These are phyloP conservation scores for Chorisops tibialis DNA, from an alignment of 2,888 invertebrate genomes.

Conservation along the genomic window DNA sequence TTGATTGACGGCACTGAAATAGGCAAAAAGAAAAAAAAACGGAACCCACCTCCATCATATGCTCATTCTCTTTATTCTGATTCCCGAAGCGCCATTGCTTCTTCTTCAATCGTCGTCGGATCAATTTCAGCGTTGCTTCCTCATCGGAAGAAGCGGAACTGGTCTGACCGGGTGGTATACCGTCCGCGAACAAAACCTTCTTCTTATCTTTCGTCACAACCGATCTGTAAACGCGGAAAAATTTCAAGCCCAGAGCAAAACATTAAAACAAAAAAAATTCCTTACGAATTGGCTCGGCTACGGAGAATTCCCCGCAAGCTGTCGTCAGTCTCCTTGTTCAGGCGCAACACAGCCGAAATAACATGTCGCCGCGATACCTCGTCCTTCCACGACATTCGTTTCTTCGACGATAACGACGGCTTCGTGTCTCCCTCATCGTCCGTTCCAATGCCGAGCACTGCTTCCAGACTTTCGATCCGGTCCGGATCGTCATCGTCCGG, in stretches of 20 bases:
- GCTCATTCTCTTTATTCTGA: slow-evolving; percentile 29
- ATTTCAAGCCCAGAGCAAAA: background rate
- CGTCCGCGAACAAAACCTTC: slow-evolving; percentile 34
- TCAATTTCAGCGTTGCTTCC: background rate
- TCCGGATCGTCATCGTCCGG: background rate
- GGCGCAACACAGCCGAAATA: slow-evolving; percentile 38
- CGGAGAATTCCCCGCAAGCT: slow-evolving; percentile 34
- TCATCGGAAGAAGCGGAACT: slow-evolving; percentile 13
- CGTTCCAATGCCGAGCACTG: background rate
- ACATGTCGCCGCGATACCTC: slow-evolving; percentile 41
- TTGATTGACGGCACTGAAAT: background rate
- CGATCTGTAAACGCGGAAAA: background rate
- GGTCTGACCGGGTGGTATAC: slow-evolving; percentile 32
- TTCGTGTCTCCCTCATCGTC: background rate
- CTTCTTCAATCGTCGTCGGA: background rate
- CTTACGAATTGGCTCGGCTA: slow-evolving; percentile 37
- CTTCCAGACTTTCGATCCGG: background rate
- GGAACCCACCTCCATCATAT: slow-evolving; percentile 6
- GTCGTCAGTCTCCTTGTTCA: slow-evolving; percentile 38
- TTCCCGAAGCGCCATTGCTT: background rate
- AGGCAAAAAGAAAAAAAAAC: background rate
- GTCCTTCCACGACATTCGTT: slow-evolving; percentile 37
- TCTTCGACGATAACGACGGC: background rate
- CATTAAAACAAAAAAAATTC: slow-evolving; percentile 12
- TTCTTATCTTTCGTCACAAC: slow-evolving; percentile 27